A percentile compares a stretch with the other conserved stretches of the same genome.
Evolutionary conservation across 2,797 vertebrate genomes (phyloP).

Genomic region (Lutjanus campechanus): DNA sequence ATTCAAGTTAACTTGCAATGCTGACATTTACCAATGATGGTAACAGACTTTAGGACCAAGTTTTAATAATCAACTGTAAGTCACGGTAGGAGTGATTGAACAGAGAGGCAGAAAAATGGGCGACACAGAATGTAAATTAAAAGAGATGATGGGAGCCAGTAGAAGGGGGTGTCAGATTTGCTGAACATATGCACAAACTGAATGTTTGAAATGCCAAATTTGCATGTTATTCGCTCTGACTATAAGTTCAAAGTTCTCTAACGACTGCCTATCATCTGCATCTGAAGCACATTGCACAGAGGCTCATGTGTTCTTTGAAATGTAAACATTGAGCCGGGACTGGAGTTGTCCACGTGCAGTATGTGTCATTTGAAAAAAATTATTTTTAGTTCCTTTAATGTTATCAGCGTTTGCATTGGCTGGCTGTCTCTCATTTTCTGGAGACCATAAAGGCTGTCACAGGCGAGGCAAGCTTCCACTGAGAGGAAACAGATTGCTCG

Average conservation of each 20-base stretch:
- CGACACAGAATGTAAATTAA: conserved; percentile 9
- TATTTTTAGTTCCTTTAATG: conserved; percentile 57
- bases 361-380: conserved; percentile 32
- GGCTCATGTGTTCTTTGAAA: conserved; percentile 41
- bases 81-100: neutral
- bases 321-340: conserved; percentile 45
- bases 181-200: conserved; percentile 43
- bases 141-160: conserved; percentile 1
- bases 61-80: conserved; percentile 22
- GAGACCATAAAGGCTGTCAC: conserved; percentile 45
- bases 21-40: conserved; percentile 39
- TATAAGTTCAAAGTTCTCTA: conserved; percentile 38
- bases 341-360: conserved; percentile 15
- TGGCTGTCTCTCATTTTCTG: conserved; percentile 50
- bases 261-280: conserved; percentile 32
- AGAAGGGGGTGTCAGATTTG: conserved; percentile 24
- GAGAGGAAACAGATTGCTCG: conserved; percentile 72
- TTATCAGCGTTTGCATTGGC: conserved; percentile 44
- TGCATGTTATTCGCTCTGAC: conserved; percentile 8
- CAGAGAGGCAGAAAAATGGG: conserved; percentile 7
- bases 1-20: conserved; percentile 3
- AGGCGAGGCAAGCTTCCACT: conserved; percentile 52
- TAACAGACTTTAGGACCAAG: neutral
- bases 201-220: conserved; percentile 49
- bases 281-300: conserved; percentile 8